Evolutionary conservation across 2,888 invertebrate genomes (phyloP), one percentile per base, ranked within the genome.

Genomic region (Pollenia labialis): DNA sequence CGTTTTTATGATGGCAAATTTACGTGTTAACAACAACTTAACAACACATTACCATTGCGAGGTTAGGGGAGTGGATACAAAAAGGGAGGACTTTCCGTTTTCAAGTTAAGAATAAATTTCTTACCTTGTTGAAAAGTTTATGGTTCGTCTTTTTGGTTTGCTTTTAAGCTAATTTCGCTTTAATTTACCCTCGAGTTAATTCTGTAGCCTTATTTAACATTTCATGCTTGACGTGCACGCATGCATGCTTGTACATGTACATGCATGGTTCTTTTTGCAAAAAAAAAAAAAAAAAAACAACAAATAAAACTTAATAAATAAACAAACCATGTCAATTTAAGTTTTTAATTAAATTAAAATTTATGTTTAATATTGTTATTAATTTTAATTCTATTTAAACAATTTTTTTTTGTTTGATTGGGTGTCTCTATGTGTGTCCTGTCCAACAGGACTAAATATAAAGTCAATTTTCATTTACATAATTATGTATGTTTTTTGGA

Each of bases 351-450:
- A 77, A 82, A 80, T 85, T 82, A 60, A 85, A 80, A 82, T 82
- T 81, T 87, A 76, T 80, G 48, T 85, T 75, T 80, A 66, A 64
- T 66, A 68, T 82, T 85, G 23, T 75, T 64, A 87, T 81, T 87
- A 87, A 82, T 87, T 87, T 87, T 77, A 81, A 87, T 75, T 87
- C 66, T 85, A 82, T 85, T 82, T 87, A 71, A 85, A 82, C 64
- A 84, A 23, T 48, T 62, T 79, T 56, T 42, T 11, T 32, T 44
- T 54, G 14, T 16, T 0, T 54, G 46, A 44, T 42, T n/a, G 23
- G 18, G 16, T 18, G 32, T 48, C 4, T 52, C 12, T 44, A 60
- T 32, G 40, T 52, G 12, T 14, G 40, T 40, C 23, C 62, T 44
- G 23, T 52, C 50, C 74, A 16, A n/a, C 48, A 12, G 54, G 56